Evolutionary conservation across 2,113 vertebrate genomes (phyloP).

Genomic region (Elaphurus davidianus): DNA sequence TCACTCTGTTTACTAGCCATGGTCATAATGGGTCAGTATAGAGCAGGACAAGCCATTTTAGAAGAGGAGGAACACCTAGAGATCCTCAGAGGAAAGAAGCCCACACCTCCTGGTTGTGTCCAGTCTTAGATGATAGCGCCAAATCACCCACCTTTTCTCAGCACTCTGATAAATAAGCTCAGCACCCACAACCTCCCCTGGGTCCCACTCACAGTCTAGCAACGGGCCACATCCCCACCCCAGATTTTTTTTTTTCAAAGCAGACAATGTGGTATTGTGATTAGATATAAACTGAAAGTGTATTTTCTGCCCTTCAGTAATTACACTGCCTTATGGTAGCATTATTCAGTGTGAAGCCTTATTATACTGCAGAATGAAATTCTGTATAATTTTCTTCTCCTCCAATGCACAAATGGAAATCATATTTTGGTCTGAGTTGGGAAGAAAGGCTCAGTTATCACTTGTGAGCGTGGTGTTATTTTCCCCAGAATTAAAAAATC

Average conservation of each 20-base stretch:
- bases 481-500: constrained; percentile 88
- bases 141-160: background rate
- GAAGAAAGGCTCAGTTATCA: constrained; percentile 88
- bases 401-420: constrained; percentile 85
- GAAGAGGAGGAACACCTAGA: background rate
- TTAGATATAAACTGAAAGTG: constrained; percentile 88
- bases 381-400: constrained; percentile 89
- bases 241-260: constrained; percentile 44
- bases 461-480: constrained; percentile 86
- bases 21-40: background rate
- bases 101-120: background rate
- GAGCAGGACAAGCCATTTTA: background rate
- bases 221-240: constrained; percentile 58
- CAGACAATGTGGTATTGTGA: constrained; percentile 85
- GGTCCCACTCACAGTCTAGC: constrained; percentile 72
- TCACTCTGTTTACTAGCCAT: background rate
- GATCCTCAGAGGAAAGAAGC: background rate
- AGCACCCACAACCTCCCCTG: constrained; percentile 56
- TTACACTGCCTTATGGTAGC: constrained; percentile 86
- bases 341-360: constrained; percentile 85
- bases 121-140: background rate
- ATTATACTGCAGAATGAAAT: constrained; percentile 87
- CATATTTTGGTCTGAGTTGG: constrained; percentile 85
- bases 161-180: constrained; percentile 66
- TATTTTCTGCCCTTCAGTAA: constrained; percentile 88